Evolutionary conservation across 2,797 vertebrate genomes (phyloP).

Genomic region (Hipposideros larvatus): DNA sequence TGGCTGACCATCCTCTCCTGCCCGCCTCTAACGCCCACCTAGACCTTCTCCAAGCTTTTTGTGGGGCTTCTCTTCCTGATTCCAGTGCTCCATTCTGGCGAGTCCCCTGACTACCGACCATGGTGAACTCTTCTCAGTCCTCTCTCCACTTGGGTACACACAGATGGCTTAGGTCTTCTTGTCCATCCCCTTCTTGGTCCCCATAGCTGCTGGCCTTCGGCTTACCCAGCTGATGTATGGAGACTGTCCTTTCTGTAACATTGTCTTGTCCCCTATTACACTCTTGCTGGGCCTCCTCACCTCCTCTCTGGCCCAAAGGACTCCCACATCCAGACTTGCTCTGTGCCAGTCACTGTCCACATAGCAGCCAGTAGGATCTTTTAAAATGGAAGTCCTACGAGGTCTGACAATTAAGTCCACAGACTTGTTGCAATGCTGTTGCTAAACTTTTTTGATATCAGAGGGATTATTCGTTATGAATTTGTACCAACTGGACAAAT

Average conservation of each 20-base stretch:
- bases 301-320: neutral
- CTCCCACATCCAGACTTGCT: neutral
- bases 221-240: neutral
- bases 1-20: neutral
- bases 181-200: neutral
- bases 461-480: no score
- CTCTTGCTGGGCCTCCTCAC: neutral
- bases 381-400: neutral
- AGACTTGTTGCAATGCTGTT: no score
- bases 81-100: neutral
- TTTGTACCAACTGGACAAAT: no score
- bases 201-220: neutral
- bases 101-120: neutral
- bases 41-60: neutral
- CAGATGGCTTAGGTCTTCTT: neutral
- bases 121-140: fast-evolving
- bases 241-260: neutral
- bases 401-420: no score
- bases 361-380: neutral
- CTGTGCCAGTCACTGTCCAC: neutral
- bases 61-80: neutral
- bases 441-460: no score
- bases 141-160: neutral
- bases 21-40: neutral
- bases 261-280: neutral